phyloP scores from a whole-genome alignment of 2,888 invertebrate genomes.

The Bugulina stolonifera region DNA sequence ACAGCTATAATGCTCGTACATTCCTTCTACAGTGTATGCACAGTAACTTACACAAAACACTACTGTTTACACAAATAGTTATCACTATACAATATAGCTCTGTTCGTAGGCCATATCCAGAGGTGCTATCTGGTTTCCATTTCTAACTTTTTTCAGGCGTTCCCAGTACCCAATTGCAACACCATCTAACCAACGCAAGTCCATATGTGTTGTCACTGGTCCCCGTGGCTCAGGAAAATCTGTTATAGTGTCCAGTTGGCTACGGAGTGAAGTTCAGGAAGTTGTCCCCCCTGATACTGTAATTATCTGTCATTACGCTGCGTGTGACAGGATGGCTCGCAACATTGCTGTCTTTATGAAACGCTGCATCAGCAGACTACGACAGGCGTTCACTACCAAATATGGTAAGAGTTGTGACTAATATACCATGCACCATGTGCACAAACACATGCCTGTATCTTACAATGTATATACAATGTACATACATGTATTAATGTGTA shows the following conservation, averaged over 20 bases:
- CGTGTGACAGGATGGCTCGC: conserved; percentile 37
- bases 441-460: too few relatives aligned
- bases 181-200: conserved; percentile 30
- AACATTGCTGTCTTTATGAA: conserved; percentile 39
- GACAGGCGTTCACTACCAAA: conserved; percentile 24
- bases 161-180: not conserved
- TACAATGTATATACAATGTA: too few relatives aligned
- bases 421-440: too few relatives aligned
- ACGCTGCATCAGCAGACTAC: conserved; percentile 29
- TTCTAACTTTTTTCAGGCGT: not conserved
- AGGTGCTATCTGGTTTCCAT: too few relatives aligned
- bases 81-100: too few relatives aligned
- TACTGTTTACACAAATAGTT: too few relatives aligned
- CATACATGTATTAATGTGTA: too few relatives aligned
- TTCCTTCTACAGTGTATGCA: too few relatives aligned
- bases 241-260: conserved; percentile 43
- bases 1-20: too few relatives aligned
- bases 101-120: too few relatives aligned
- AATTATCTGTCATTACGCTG: conserved; percentile 39
- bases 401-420: not conserved
- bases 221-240: conserved; percentile 48
- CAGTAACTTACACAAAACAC: too few relatives aligned
- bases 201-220: conserved; percentile 40
- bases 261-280: conserved; percentile 36
- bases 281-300: conserved; percentile 31